Percentiles rank a stretch among this genome's conserved stretches.
Conservation (phyloP, 2,888 invertebrate genomes). For the Cryptus viduatorius region DNA sequence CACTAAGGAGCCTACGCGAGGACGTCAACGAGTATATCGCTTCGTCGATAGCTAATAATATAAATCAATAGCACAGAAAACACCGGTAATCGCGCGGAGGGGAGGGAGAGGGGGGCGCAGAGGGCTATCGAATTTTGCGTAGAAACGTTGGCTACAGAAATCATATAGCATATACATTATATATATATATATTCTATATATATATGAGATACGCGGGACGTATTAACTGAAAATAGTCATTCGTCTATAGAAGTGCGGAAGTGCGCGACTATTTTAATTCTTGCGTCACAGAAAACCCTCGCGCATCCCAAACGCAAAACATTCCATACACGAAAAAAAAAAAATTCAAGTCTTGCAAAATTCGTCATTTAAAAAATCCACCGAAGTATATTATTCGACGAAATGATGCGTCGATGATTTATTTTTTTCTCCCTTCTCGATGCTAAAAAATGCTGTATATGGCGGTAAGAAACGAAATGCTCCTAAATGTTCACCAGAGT, state of each 20-base stretch:
- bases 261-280: conserved; percentile 41
- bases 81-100: conserved; percentile 5
- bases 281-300: conserved; percentile 35
- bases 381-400: neutral
- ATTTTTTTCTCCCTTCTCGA: conserved; percentile 22
- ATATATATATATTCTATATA: neutral
- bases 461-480: neutral
- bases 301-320: conserved; percentile 41
- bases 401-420: neutral
- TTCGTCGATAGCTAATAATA: conserved; percentile 62
- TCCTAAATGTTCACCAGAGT: conserved; percentile 39
- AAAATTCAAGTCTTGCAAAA: conserved; percentile 32
- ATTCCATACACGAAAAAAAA: conserved; percentile 59
- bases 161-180: conserved; percentile 31
- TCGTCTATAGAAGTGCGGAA: conserved; percentile 40
- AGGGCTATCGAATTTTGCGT: conserved; percentile 29
- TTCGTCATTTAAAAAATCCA: conserved; percentile 6
- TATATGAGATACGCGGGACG: conserved; percentile 60
- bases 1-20: conserved; percentile 74
- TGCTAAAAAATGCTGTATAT: neutral
- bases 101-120: neutral
- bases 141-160: conserved; percentile 20
- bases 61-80: conserved; percentile 53
- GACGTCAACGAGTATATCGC: conserved; percentile 67
- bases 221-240: conserved; percentile 55